Evolutionary conservation across 2,888 invertebrate genomes (phyloP), one percentile per base, ranked within the genome.

Genomic region (Icerya purchasi): DNA sequence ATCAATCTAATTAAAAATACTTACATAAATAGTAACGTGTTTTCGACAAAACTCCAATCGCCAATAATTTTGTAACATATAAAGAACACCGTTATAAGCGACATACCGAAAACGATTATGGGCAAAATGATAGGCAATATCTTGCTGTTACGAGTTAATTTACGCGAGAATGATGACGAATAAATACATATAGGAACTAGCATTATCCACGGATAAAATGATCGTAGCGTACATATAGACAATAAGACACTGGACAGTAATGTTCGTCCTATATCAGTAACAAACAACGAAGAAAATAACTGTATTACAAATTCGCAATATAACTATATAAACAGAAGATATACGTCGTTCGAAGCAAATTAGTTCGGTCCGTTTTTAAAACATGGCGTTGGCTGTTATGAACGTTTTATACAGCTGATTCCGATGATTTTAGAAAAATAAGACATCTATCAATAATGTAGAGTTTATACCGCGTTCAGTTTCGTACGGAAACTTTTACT

Each of bases 21-120:
- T 78, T 75, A 87, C 86, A 87, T 84, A 69, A 86, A 87, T 61
- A 86, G 86, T 72, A 84, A 83, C 0, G 86, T 86, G 53, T 84
- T 80, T 66, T 81, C 66, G 65, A 79, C 73, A 72, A 77, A 86
- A 64, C 72, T 76, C 72, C 73, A 82, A 51, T 80, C 78, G 66
- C 77, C 76, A 74, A 81, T 78, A 19, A 83, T 76, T 58, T 71
- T 73, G 65, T 78, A 83, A 3, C 83, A 84, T 20, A 77, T 66
- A 62, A 74, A 77, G 64, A 84, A 72, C 2, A 86, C 69, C 36
- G 72, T 54, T 23, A 57, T 10, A 2, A 64, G 56, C 19, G 61
- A 57, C 1, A 56, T 49, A 23, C 56, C 23, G 54, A 66, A 67
- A 22, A 54, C 53, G 0, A 61, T 20, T 8, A 64, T 22, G 19